phyloP scores from a whole-genome alignment of 2,888 invertebrate species.

The Tetanocera ferruginea region DNA sequence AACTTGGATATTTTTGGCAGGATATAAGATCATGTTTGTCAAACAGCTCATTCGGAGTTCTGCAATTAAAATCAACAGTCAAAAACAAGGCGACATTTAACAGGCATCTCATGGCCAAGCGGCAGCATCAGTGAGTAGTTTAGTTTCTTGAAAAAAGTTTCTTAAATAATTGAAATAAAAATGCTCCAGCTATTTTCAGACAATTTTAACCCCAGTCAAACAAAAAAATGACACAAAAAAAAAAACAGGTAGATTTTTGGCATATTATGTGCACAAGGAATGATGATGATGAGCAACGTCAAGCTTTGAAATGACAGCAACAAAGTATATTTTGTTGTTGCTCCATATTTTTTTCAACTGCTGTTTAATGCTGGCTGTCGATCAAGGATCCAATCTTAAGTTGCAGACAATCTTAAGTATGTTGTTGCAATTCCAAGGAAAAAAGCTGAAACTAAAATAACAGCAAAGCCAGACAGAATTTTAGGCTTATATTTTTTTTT shows the following conservation, averaged over 20 bases:
- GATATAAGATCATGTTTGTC: no score
- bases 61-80: no score
- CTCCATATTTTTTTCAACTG: not conserved
- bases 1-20: no score
- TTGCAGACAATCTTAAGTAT: no score
- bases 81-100: not conserved
- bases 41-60: no score
- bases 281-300: not conserved
- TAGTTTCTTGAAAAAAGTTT: not conserved
- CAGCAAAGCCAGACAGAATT: not conserved
- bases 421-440: not conserved
- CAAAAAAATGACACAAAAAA: not conserved
- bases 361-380: not conserved
- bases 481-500: not conserved
- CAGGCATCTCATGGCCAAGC: not conserved
- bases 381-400: not conserved
- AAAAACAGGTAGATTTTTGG: slow-evolving; percentile 14
- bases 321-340: not conserved
- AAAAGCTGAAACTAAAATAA: not conserved
- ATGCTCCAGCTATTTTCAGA: not conserved
- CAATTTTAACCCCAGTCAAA: not conserved
- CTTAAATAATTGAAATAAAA: not conserved
- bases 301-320: slow-evolving; percentile 13
- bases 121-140: not conserved
- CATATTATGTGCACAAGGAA: not conserved